Conservation (phyloP, 1,140 invertebrate genomes). For the Heliconius congener region DNA sequence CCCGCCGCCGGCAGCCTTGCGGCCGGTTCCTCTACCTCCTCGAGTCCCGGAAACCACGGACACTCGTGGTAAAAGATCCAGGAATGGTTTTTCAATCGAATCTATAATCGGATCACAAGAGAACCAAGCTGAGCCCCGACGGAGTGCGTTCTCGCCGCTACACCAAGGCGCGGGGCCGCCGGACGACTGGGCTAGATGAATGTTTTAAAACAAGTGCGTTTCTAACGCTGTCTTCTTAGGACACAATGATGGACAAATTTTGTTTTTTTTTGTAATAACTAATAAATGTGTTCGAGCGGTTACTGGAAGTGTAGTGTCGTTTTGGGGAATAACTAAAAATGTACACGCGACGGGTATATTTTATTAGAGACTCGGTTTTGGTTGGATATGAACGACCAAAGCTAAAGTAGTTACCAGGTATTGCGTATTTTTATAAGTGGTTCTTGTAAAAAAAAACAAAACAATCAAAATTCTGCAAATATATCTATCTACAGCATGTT, state of each 20-base stretch:
- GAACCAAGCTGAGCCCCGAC: constrained; percentile 55
- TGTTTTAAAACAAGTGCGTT: constrained; percentile 51
- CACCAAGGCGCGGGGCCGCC: constrained; percentile 62
- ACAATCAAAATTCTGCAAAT: constrained; percentile 27
- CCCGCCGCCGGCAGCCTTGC: constrained; percentile 68
- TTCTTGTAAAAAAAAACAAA: constrained; percentile 27
- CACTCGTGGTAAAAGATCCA: constrained; percentile 63
- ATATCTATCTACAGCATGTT: constrained; percentile 30
- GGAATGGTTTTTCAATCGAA: constrained; percentile 80
- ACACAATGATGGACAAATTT: constrained; percentile 46
- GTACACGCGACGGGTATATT: constrained; percentile 28
- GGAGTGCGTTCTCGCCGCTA: constrained; percentile 77
- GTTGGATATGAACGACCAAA: constrained; percentile 47
- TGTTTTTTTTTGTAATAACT: constrained; percentile 10
- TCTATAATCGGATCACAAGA: constrained; percentile 75
- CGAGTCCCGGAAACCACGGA: constrained; percentile 65
- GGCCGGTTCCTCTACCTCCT: constrained; percentile 71
- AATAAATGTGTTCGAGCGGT: constrained; percentile 1
- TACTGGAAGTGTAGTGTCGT: constrained; percentile 23
- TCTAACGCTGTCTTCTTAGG: constrained; percentile 49
- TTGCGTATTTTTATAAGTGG: constrained; percentile 43
- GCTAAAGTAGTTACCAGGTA: constrained; percentile 44
- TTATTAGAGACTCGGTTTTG: constrained; percentile 19
- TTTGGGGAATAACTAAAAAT: constrained; percentile 16
- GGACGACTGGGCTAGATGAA: constrained; percentile 81